A percentile compares a stretch with the other conserved stretches of the same genome.
Evolutionary conservation across 2,888 invertebrate species (phyloP).

Genomic region (Papilio protenor): DNA sequence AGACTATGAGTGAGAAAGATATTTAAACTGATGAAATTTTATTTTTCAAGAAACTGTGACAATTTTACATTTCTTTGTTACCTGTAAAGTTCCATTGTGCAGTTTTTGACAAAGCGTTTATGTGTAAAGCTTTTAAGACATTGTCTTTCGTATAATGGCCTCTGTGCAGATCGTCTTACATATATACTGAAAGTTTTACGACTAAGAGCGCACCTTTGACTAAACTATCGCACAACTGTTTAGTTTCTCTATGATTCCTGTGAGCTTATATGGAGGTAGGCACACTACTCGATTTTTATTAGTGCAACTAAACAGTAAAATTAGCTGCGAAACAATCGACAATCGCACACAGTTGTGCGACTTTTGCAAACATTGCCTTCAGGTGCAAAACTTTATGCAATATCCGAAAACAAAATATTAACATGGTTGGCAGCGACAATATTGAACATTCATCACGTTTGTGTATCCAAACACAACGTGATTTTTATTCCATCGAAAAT

Average conservation of each 20-base stretch:
- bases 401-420: conserved; percentile 5
- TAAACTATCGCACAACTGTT: no score
- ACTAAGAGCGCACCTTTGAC: not conserved
- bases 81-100: not conserved
- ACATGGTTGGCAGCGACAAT: not conserved
- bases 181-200: not conserved
- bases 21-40: not conserved
- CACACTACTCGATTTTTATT: no score
- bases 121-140: not conserved
- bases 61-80: not conserved
- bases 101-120: not conserved
- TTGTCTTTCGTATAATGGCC: not conserved
- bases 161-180: not conserved
- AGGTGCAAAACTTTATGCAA: not conserved
- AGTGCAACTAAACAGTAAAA: no score
- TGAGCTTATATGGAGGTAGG: no score
- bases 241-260: no score
- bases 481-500: conserved; percentile 5
- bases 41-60: not conserved
- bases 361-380: not conserved
- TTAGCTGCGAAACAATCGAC: no score
- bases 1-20: not conserved
- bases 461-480: not conserved
- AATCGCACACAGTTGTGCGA: no score
- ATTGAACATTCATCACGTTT: not conserved